A percentile compares a stretch with the other conserved stretches of the same genome.
These are phyloP conservation scores for Sesamia nonagrioides DNA, from an alignment of 1,140 invertebrate species.

Conservation along the genomic window DNA sequence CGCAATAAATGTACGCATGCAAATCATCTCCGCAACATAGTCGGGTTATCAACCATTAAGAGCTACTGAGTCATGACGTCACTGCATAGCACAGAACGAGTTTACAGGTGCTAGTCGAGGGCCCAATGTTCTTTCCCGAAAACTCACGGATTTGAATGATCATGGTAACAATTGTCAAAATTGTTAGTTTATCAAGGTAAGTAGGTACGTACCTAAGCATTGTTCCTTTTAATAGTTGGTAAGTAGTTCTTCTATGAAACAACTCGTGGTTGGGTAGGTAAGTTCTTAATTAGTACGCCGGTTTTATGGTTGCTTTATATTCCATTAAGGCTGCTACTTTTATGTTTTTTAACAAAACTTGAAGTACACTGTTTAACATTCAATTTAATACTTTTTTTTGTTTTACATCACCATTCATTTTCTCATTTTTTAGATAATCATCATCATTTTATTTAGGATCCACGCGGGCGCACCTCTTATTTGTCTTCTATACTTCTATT, in stretches of 20 bases:
- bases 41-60: conserved; percentile 69
- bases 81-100: conserved; percentile 75
- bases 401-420: too few species aligned
- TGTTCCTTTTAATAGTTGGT: neutral
- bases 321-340: neutral
- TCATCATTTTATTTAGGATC: too few species aligned
- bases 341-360: neutral
- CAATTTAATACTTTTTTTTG: too few species aligned
- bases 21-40: conserved; percentile 64
- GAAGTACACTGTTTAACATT: too few species aligned
- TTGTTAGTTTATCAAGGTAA: conserved; percentile 20
- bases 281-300: neutral
- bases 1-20: conserved; percentile 61
- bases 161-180: conserved; percentile 10
- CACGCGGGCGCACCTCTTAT: too few species aligned
- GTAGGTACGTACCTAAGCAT: neutral
- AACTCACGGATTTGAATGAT: conserved; percentile 39
- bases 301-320: conserved; percentile 15
- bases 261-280: neutral
- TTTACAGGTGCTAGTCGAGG: conserved; percentile 72
- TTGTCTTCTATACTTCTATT: too few species aligned
- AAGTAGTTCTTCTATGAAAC: conserved; percentile 13
- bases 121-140: conserved; percentile 62
- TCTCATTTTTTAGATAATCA: too few species aligned
- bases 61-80: conserved; percentile 70